A percentile compares a stretch with the other conserved stretches of the same genome.
These are phyloP conservation scores for Pseudomyrmex cubaensis DNA, from an alignment of 1,140 invertebrate species.

Conservation along the genomic window DNA sequence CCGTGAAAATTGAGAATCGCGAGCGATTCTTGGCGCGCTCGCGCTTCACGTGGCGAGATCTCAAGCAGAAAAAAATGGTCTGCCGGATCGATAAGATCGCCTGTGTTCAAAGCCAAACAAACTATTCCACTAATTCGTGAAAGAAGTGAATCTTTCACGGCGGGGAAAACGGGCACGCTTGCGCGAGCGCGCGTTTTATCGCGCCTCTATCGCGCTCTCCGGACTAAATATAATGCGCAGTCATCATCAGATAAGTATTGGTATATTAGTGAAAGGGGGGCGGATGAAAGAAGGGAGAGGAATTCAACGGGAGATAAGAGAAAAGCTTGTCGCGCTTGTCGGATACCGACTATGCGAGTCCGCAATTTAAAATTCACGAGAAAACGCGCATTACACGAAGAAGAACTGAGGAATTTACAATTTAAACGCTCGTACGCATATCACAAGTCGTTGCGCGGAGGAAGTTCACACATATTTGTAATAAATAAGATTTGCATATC, in stretches of 20 bases:
- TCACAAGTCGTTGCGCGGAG: background rate
- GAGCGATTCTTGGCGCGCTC: slow-evolving; percentile 40
- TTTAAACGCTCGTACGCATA: background rate
- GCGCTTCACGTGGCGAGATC: slow-evolving; percentile 69
- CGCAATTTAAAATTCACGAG: too few relatives aligned
- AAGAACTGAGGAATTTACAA: too few relatives aligned
- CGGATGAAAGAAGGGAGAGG: too few relatives aligned
- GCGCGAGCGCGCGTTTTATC: slow-evolving; percentile 54
- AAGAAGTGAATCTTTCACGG: slow-evolving; percentile 73
- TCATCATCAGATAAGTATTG: slow-evolving; percentile 69
- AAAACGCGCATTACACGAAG: too few relatives aligned
- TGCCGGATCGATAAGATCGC: slow-evolving; percentile 72
- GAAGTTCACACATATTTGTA: background rate
- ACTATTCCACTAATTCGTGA: slow-evolving; percentile 75
- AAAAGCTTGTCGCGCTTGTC: slow-evolving; percentile 32
- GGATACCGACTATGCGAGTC: background rate
- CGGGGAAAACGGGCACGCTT: slow-evolving; percentile 33
- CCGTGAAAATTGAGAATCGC: slow-evolving; percentile 65
- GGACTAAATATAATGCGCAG: slow-evolving; percentile 58
- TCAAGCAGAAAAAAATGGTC: slow-evolving; percentile 76
- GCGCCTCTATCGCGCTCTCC: slow-evolving; percentile 29
- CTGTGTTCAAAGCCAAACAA: slow-evolving; percentile 72
- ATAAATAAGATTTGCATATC: slow-evolving; percentile 16
- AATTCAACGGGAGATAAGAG: slow-evolving; percentile 24
- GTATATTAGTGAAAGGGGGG: slow-evolving; percentile 41